Conservation (phyloP, 2,888 invertebrate genomes). For the Chrysomela aeneicollis region DNA sequence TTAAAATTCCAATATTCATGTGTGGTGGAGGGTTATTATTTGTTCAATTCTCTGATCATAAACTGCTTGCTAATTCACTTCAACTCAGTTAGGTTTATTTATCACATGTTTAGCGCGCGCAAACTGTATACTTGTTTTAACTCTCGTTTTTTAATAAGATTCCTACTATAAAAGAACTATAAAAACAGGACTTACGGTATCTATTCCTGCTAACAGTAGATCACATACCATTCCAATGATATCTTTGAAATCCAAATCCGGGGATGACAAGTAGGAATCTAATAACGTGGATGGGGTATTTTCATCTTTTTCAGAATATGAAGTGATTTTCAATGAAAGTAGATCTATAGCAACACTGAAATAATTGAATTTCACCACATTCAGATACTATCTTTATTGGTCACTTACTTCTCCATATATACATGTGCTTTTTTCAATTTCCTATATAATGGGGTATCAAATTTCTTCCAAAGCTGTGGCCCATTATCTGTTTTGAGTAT, state of each 20-base stretch:
- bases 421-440: conserved; percentile 73
- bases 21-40: too few species aligned
- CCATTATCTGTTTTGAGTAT: conserved; percentile 76
- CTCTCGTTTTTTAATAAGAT: too few species aligned
- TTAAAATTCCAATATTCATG: too few species aligned
- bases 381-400: conserved; percentile 16
- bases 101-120: too few species aligned
- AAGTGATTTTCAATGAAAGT: conserved; percentile 66
- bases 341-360: conserved; percentile 72
- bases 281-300: conserved; percentile 62
- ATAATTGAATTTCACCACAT: too few species aligned
- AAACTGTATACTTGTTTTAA: too few species aligned
- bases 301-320: conserved; percentile 59
- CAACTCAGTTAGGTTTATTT: too few species aligned
- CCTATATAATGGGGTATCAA: conserved; percentile 76
- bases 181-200: conserved; percentile 70
- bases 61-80: too few species aligned
- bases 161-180: too few species aligned
- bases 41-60: too few species aligned
- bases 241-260: conserved; percentile 78
- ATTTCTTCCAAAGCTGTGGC: conserved; percentile 72
- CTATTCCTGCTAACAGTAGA: conserved; percentile 84
- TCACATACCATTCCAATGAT: conserved; percentile 86
- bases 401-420: conserved; percentile 72
- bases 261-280: conserved; percentile 72